Evolutionary conservation across 2,888 invertebrate species (phyloP), one percentile per base, ranked within the genome.

Genomic region (Doris montereyensis): DNA sequence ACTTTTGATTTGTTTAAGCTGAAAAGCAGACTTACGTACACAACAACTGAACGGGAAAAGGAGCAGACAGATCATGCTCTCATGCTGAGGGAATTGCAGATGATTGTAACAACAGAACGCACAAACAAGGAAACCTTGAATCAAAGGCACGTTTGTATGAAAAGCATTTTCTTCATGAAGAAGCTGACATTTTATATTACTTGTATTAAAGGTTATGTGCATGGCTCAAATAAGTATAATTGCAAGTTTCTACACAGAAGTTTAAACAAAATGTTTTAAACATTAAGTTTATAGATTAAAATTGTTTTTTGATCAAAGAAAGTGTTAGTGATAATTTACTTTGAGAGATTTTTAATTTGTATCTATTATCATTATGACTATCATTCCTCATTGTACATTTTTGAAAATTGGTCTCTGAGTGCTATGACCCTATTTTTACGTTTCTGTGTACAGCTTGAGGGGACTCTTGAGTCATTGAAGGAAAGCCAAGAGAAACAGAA

Each of bases 51-150:
- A 86, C 93, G 96, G 77, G 96, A 97, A 89, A 95, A 95, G 86
- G 96, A 96, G 89, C 94, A 95, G 81, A 94, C 94, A 77, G 95
- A 96, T 89, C 94, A 96, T 91, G 93, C 94, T 81, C 93, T 95
- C 26, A 95, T 95, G 94, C 93, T 96, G 85, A 94, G 96, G 85
- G 96, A 97, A 89, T 90, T 97, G 8, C 96, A 97, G 88, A 93
- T 95, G 86, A 93, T 96, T 77, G 92, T 96, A 75, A 94, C 94
- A 26, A 94, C 94, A 81, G 97, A 97, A 88, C 93, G 95, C 32
- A 94, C 94, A 83, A 93, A 93, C 0, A 95, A 95, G 88, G 96
- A 96, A 88, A 94, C 94, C 92, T 95, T n/a, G n/a, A n/a, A n/a
- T n/a, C n/a, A n/a, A n/a, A n/a, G n/a, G n/a, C n/a, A n/a, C n/a